These are phyloP conservation scores for Diloba caeruleocephala DNA, from an alignment of 2,888 invertebrate species.

Conservation along the genomic window DNA sequence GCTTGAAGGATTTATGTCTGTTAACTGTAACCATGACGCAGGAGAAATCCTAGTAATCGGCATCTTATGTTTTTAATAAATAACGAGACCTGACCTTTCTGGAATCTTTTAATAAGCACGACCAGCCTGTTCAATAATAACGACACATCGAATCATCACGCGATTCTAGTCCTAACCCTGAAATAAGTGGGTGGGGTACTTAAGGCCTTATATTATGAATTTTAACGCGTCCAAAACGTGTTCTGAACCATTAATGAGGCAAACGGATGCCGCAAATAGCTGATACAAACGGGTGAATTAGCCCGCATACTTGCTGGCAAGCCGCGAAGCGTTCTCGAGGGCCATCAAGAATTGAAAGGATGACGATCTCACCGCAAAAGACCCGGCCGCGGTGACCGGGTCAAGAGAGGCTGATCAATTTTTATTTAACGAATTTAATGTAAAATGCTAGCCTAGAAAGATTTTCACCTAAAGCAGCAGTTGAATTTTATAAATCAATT, in stretches of 20 bases:
- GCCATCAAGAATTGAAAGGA: constrained; percentile 72
- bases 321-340: constrained; percentile 68
- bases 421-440: constrained; percentile 55
- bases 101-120: background rate
- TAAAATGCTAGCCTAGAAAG: constrained; percentile 12
- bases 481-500: background rate
- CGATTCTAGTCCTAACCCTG: constrained; percentile 20
- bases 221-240: constrained; percentile 53
- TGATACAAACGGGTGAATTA: constrained; percentile 67
- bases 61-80: no score
- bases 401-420: constrained; percentile 61
- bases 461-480: constrained; percentile 2
- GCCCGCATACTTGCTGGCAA: constrained; percentile 68
- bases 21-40: no score
- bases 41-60: no score
- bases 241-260: constrained; percentile 63
- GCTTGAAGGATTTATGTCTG: no score
- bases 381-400: constrained; percentile 59
- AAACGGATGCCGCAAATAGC: constrained; percentile 67
- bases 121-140: constrained; percentile 3
- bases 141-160: constrained; percentile 5
- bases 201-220: constrained; percentile 43
- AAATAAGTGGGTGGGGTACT: constrained; percentile 32
- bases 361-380: constrained; percentile 67
- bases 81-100: no score